Evolutionary conservation across 2,888 invertebrate genomes (phyloP), one percentile per base, ranked within the genome.

Genomic region (Synergus laeviventris): DNA sequence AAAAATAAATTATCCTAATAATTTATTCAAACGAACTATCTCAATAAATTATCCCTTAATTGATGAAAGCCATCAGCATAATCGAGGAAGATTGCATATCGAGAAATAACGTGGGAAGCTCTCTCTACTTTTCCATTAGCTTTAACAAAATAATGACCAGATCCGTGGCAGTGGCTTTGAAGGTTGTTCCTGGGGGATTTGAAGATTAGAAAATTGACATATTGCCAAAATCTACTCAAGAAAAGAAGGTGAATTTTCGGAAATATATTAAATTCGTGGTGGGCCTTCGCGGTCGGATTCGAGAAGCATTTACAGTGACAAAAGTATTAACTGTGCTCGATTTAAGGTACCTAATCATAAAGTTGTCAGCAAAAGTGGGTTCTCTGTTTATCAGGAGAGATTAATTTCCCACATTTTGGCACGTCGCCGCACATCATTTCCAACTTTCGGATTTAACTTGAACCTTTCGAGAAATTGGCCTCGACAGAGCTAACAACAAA

Each of bases 161-260:
- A 80, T 78, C 82, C 82, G 80, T 82, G 81, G 81, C 82, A 81
- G 80, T 81, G 82, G 82, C 79, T 79, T 82, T 82, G 81, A 82
- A 82, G 82, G 82, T 77, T 79, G 79, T 81, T 76, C 79, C 81
- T 76, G 73, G 74, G 77, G 80, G 78, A 77, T 81, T 78, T 42
- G 78, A 79, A 81, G 77, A 79, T 75, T 75, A 64, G 73, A 70
- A 76, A 74, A 80, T 82, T 82, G 82, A 77, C 79, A 80, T 49
- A 39, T 59, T 80, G 82, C 82, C 82, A 82, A 81, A 49, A 76
- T 18, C 16, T 31, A 21, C 45, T 21, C 31, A 24, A 70, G 49
- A 70, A 70, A 70, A 70, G 24, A 49, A 21, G 45, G 49, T 31
- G n/a, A 24, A 24, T 70, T 49, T 62, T 38, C 16, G 61, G 31